Evolutionary conservation across 1,140 invertebrate species (phyloP), one percentile per base, ranked within the genome.

Genomic region (Zeugodacus cucurbitae): DNA sequence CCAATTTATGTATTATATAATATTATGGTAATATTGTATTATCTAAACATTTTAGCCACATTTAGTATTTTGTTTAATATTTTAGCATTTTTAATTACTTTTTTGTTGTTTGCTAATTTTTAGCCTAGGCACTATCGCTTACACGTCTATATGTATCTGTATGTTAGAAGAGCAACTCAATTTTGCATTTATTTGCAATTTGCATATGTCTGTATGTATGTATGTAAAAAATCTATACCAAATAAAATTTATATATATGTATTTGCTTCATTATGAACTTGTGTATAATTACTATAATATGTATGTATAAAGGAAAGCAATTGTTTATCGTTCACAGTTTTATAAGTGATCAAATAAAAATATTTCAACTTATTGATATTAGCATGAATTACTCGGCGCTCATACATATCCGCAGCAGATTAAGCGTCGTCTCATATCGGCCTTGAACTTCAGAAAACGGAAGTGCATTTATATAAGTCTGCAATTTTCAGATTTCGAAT

Each of bases 151-250:
- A 48, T 82, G 10, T 48, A 70, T 82, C 44, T 29, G 29, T 70
- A 17, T 82, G 10, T 82, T 26, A 48, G 34, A 26, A 82, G 26
- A 26, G 3, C 41, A 82, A 82, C n/a, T 26, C n/a, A 82, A 48
- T 54, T 82, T 17, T 82, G 74, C 74, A 82, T 48, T 82, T 82
- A 48, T 82, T 82, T 82, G 74, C 74, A 37, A 74, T 78, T 29
- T 14, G 7, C 17, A 11, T 78, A 82, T 48, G 32, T 70, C 11
- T 14, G 64, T 70, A 82, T 26, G 74, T 82, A n/a, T n/a, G n/a
- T n/a, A 37, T 70, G 34, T 37, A 70, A 82, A 54, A 82, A 44
- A 48, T 26, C 41, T 82, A 54, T 54, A 82, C 74, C 74, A 82
- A 82, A 82, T 48, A 48, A 82, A 48, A 82, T 48, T 26, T 10